A percentile compares a stretch with the other conserved stretches of the same genome.
Evolutionary conservation across 2,888 invertebrate species (phyloP).

Genomic region (Macaria notata): DNA sequence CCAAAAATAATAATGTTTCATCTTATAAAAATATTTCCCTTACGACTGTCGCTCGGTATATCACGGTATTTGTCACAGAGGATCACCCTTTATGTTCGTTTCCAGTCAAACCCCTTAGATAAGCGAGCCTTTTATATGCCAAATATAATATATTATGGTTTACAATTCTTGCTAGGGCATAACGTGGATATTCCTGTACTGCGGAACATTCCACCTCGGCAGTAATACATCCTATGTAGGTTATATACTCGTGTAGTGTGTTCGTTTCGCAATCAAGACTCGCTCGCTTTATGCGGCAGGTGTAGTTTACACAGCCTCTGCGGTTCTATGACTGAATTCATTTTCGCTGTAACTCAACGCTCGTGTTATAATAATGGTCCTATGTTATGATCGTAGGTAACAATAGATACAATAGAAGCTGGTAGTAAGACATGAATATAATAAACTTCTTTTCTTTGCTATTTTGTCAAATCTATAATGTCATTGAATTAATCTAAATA

Average conservation of each 20-base stretch:
- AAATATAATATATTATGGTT: slow-evolving; percentile 83
- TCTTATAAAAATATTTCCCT: slow-evolving; percentile 82
- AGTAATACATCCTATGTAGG: too few species aligned
- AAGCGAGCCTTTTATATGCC: slow-evolving; percentile 83
- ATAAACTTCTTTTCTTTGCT: too few species aligned
- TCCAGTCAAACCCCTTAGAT: slow-evolving; percentile 83
- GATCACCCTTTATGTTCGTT: slow-evolving; percentile 83
- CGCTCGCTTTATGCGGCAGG: slow-evolving; percentile 3
- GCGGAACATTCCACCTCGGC: background rate
- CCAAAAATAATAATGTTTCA: slow-evolving; percentile 82
- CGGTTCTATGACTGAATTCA: background rate
- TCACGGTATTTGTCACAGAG: slow-evolving; percentile 82
- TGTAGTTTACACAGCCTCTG: slow-evolving; percentile 4
- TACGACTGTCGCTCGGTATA: slow-evolving; percentile 81
- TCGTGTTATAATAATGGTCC: too few species aligned
- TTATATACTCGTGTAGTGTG: background rate
- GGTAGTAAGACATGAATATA: too few species aligned
- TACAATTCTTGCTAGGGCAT: slow-evolving; percentile 66
- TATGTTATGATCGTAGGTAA: too few species aligned
- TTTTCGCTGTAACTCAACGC: too few species aligned
- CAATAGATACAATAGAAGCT: too few species aligned
- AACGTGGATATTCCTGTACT: slow-evolving; percentile 50
- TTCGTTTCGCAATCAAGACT: slow-evolving; percentile 11
- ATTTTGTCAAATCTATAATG: too few species aligned
- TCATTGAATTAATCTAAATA: too few species aligned